Percentiles rank a stretch among this genome's conserved stretches.
These are phyloP conservation scores for Astyanax mexicanus DNA, from an alignment of 2,797 vertebrate species.

Conservation along the genomic window DNA sequence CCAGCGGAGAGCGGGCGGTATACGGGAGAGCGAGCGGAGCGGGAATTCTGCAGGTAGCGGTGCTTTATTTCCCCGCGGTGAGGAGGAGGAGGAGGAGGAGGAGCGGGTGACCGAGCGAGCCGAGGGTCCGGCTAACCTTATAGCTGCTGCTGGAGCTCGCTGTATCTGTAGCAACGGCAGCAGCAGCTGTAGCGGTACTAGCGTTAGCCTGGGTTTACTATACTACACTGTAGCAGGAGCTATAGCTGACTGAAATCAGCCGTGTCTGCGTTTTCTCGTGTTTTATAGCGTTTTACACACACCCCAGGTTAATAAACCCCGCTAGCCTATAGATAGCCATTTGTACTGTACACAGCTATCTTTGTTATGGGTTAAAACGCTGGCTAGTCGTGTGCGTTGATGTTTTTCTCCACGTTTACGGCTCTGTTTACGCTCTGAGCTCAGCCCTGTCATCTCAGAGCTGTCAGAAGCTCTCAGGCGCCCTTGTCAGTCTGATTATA, in stretches of 20 bases:
- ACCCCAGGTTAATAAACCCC: too few species aligned
- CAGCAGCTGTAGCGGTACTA: not conserved
- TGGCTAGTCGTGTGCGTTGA: too few species aligned
- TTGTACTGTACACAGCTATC: too few species aligned
- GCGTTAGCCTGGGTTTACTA: not conserved
- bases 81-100: too few species aligned
- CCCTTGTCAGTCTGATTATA: not conserved
- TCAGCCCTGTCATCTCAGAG: not conserved
- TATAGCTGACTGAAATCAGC: not conserved
- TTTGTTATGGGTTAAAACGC: too few species aligned
- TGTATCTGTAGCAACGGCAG: too few species aligned
- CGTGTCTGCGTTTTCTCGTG: not conserved
- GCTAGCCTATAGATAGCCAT: too few species aligned
- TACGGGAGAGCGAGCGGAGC: not conserved
- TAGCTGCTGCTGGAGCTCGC: constrained; percentile 1
- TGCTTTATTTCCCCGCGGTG: not conserved
- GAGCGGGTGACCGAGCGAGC: constrained; percentile 31
- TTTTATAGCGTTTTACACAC: too few species aligned
- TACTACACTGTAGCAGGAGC: too few species aligned
- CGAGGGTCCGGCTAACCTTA: constrained; percentile 25
- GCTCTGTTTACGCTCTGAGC: too few species aligned
- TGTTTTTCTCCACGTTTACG: too few species aligned
- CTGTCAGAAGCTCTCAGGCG: not conserved
- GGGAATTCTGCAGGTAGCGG: constrained; percentile 44
- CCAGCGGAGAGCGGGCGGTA: not conserved